A percentile compares a stretch with the other conserved stretches of the same genome.
Evolutionary conservation across 2,797 vertebrate genomes (phyloP).

Genomic region (Sebastes cheni): DNA sequence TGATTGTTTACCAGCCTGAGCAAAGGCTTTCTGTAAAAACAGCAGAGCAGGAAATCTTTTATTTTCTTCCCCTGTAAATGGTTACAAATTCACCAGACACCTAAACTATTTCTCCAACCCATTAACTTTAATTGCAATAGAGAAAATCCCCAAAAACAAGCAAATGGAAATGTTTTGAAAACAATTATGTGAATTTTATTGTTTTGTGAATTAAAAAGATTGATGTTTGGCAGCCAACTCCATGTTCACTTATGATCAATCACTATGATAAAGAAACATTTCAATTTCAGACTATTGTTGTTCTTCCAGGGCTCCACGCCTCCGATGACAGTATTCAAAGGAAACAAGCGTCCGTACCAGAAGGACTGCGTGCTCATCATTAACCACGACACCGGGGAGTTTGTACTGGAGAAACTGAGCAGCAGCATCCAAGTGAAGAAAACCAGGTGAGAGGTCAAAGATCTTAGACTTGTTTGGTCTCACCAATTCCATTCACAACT

Average conservation of each 20-base stretch:
- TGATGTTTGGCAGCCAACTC: not conserved
- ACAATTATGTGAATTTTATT: too few species aligned
- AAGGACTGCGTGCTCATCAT: constrained; percentile 99
- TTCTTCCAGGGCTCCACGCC: constrained; percentile 92
- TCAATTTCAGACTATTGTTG: not conserved
- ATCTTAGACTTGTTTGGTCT: not conserved
- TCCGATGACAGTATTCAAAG: constrained; percentile 99
- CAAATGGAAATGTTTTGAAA: too few species aligned
- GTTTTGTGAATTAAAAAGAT: too few species aligned
- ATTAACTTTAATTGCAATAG: not conserved
- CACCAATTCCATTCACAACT: not conserved
- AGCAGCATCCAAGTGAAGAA: constrained; percentile 99
- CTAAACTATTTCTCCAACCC: not conserved
- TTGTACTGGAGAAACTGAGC: constrained; percentile 96
- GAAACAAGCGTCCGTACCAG: constrained; percentile 97
- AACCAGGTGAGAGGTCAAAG: constrained; percentile 86
- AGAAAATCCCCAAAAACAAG: not conserved
- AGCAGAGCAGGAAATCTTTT: not conserved
- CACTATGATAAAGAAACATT: not conserved
- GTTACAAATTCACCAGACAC: not conserved
- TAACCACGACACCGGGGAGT: constrained; percentile 97
- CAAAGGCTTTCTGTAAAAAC: not conserved
- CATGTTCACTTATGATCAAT: not conserved
- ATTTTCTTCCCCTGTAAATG: not conserved
- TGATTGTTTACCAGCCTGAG: not conserved